Evolutionary conservation across 2,888 invertebrate species (phyloP), one percentile per base, ranked within the genome.

Genomic region (Ormyrus nitidulus): DNA sequence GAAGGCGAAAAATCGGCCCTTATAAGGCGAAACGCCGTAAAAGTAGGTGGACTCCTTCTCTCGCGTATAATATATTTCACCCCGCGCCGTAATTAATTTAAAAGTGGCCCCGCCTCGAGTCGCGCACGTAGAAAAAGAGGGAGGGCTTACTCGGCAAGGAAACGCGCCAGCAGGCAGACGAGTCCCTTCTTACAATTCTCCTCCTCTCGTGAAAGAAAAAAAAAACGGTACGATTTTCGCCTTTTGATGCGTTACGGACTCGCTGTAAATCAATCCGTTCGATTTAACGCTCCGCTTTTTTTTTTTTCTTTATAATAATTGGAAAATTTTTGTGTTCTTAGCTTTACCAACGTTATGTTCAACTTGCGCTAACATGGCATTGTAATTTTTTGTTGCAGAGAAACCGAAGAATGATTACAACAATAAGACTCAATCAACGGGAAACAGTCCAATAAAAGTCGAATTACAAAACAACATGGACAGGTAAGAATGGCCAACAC

Each of bases 381-480:
- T 34, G 0, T 54, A 11, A 11, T 79, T 79, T 89, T 83, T 66
- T 83, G 81, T 83, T 92, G 92, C 93, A 97, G 96, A 96, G 93
- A 95, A 96, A 91, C 95, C 96, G 91, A 97, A 97, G 92, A 96
- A 95, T 93, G 97, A 97, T 92, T 96, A 96, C 92, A 96, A 96
- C 85, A 90, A 89, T 86, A 90, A 90, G 83, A 89, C 92, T 95
- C 96, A 90, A 94, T 96, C 96, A 82, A 95, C 96, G 89, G 96
- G 96, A 91, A 96, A 96, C 92, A 96, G 96, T 93, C 96, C 96
- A 86, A 95, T 95, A 91, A 95, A 95, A 92, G 94, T 94, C 88
- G 92, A 92, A 85, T 90, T 92, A 83, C 92, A 91, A 86, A 92
- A 91, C 89, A 92, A 91, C 88, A 90, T 91, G 88, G 92, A 92